A percentile compares a stretch with the other conserved stretches of the same genome.
Evolutionary conservation across 2,888 invertebrate species (phyloP).

Genomic region (Rhorus exstirpatorius): DNA sequence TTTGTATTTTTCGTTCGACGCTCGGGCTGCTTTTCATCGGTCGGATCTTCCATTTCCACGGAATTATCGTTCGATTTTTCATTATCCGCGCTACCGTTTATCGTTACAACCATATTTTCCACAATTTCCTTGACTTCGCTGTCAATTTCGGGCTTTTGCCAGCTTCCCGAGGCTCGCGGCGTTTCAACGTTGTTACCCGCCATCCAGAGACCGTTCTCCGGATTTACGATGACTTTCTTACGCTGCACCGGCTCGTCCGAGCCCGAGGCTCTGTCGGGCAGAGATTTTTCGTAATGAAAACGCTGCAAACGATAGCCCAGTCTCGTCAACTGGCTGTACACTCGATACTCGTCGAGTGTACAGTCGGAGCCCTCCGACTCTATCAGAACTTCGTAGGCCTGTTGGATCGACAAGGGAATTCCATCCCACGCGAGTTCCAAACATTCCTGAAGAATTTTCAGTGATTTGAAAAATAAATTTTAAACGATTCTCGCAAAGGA

Average conservation of each 20-base stretch:
- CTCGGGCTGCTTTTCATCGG: constrained; percentile 47
- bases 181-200: constrained; percentile 55
- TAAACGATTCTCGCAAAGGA: too few species aligned
- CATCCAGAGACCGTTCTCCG: constrained; percentile 81
- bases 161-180: constrained; percentile 2
- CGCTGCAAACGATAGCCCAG: constrained; percentile 88
- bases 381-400: constrained; percentile 88
- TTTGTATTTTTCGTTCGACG: constrained; percentile 69
- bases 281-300: constrained; percentile 81
- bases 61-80: constrained; percentile 44
- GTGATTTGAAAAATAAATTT: background rate
- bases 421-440: constrained; percentile 88
- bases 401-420: constrained; percentile 89
- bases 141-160: constrained; percentile 51
- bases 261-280: constrained; percentile 52
- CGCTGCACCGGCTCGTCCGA: constrained; percentile 72
- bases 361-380: constrained; percentile 80
- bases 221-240: constrained; percentile 82
- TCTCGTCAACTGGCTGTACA: constrained; percentile 88
- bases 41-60: background rate
- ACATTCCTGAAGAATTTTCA: constrained; percentile 87
- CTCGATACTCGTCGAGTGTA: constrained; percentile 87
- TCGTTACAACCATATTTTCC: constrained; percentile 61
- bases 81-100: constrained; percentile 54
- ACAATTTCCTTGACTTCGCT: constrained; percentile 60